These are phyloP conservation scores for Hypothenemus hampei DNA, from an alignment of 1,140 invertebrate genomes.

Conservation along the genomic window DNA sequence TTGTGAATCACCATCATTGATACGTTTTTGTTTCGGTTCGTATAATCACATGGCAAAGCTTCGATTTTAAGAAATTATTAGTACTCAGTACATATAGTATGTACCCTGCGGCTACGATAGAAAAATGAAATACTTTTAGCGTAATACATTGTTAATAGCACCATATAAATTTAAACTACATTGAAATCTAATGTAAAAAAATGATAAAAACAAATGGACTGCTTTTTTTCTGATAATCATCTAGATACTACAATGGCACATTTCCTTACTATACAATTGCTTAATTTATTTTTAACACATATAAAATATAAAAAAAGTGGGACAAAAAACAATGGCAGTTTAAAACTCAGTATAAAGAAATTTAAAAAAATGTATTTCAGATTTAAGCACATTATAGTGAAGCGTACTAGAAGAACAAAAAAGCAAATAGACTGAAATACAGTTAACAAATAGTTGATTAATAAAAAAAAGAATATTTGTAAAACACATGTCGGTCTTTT, in stretches of 20 bases:
- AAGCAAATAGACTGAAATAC: too few relatives aligned
- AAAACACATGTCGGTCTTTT: too few relatives aligned
- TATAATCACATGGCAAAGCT: conserved; percentile 41
- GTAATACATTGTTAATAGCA: conserved; percentile 36
- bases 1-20: conserved; percentile 46
- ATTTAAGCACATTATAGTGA: too few relatives aligned
- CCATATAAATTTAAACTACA: conserved; percentile 35
- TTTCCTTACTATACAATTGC: conserved; percentile 29
- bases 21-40: conserved; percentile 45
- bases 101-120: conserved; percentile 2
- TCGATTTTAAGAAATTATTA: conserved; percentile 5
- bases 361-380: too few relatives aligned
- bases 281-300: too few relatives aligned
- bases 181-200: conserved; percentile 22
- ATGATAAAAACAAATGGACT: conserved; percentile 31
- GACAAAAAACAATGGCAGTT: too few relatives aligned
- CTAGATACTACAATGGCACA: conserved; percentile 38
- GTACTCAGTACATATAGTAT: conserved; percentile 4
- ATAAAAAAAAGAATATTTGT: too few relatives aligned
- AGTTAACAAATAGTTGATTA: too few relatives aligned
- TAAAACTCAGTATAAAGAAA: too few relatives aligned
- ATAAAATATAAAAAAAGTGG: too few relatives aligned
- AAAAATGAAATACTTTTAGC: conserved; percentile 26
- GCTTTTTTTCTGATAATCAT: conserved; percentile 27
- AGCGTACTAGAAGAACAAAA: too few relatives aligned